These are phyloP conservation scores for Ctenopoma multispine DNA, from an alignment of 2,797 vertebrate genomes.

Conservation along the genomic window DNA sequence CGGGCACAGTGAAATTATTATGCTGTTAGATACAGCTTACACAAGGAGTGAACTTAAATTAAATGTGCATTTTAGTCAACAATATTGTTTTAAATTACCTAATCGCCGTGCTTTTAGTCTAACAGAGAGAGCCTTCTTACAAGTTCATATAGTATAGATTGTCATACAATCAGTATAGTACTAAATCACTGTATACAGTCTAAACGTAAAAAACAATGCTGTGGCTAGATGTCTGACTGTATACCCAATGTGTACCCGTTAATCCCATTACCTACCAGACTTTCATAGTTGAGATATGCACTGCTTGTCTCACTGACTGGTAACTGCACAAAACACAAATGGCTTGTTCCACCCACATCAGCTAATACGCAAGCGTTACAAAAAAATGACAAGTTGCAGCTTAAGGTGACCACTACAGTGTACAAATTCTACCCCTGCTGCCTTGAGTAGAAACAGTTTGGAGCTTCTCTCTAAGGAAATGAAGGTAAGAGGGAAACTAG, in stretches of 20 bases:
- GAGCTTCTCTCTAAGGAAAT: slow-evolving; percentile 51
- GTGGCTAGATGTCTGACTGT: background rate
- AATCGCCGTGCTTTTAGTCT: slow-evolving; percentile 13
- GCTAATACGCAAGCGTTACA: slow-evolving; percentile 56
- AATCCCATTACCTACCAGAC: slow-evolving; percentile 24
- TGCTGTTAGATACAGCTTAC: slow-evolving; percentile 44
- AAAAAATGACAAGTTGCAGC: slow-evolving; percentile 64
- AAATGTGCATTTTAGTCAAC: slow-evolving; percentile 26
- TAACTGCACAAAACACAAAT: slow-evolving; percentile 32
- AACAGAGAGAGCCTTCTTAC: background rate
- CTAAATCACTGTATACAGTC: too few species aligned
- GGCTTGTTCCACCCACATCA: slow-evolving; percentile 59
- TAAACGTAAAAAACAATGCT: background rate
- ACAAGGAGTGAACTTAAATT: slow-evolving; percentile 28
- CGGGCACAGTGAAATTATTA: slow-evolving; percentile 49
- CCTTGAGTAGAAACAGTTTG: slow-evolving; percentile 54
- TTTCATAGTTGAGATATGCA: slow-evolving; percentile 28
- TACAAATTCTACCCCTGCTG: slow-evolving; percentile 62
- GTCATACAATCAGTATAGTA: background rate
- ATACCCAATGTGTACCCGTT: slow-evolving; percentile 2
- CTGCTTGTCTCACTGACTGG: slow-evolving; percentile 19
- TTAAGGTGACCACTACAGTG: slow-evolving; percentile 67
- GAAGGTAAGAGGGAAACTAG: slow-evolving; percentile 41
- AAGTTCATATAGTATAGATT: background rate
- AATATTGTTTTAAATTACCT: slow-evolving; percentile 5